Evolutionary conservation across 2,113 vertebrate species (phyloP), one percentile per base, ranked within the genome.

Genomic region (Dicerorhinus sumatrensis): DNA sequence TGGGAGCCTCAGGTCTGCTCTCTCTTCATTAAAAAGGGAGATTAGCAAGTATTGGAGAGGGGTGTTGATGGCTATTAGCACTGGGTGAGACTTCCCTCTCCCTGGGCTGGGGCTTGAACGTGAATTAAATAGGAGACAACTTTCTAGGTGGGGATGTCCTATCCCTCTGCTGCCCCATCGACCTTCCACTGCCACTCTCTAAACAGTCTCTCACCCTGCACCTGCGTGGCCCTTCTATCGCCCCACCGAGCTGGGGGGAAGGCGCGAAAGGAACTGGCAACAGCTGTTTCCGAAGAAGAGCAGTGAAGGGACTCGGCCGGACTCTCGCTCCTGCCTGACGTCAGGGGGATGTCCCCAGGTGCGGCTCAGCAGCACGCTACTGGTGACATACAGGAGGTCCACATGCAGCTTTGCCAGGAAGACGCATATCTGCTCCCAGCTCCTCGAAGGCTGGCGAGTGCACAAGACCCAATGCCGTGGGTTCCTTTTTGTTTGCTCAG

Each of bases 291-390:
- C 39, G 18, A 82, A 42, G 10, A 89, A 33, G 36, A 14, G 3
- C 7, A 20, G 18, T 5, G 14, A n/a, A 31, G 0, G 3, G 54
- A 27, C 18, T 8, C 39, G 2, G 8, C 33, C 20, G 16, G 73
- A 4, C n/a, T 18, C 4, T 31, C 25, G 13, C 4, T 56, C 60
- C 60, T 10, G 3, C 39, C 60, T 25, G 39, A 54, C 62, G 20
- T 29, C 42, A 58, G 12, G 3, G 6, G 14, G 4, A 14, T 8
- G 42, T 20, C 27, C 70, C 60, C 63, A 51, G 27, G 62, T 0
- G 7, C 8, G 14, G 1, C 36, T 8, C 48, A 31, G 82, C n/a
- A 20, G 23, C 72, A n/a, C 0, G 48, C 27, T 8, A 13, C 25
- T 67, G 46, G 27, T 10, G 11, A 76, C 42, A 62, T 29, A n/a